Evolutionary conservation across 2,113 vertebrate species (phyloP).

Genomic region (Xenus cinereus): DNA sequence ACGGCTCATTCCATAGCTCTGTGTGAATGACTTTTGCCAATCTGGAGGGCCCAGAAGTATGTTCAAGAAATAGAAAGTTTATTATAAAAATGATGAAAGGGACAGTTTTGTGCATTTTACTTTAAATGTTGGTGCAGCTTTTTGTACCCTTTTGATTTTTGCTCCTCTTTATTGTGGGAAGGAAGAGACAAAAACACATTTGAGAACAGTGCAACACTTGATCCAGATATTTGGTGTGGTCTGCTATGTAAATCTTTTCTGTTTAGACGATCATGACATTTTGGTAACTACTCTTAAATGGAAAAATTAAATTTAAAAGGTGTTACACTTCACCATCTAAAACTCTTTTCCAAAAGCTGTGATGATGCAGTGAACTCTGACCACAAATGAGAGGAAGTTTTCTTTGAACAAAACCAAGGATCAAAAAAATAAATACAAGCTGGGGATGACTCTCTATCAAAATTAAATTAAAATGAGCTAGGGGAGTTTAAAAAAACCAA

Average conservation of each 20-base stretch:
- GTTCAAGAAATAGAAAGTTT: background rate
- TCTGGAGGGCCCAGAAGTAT: background rate
- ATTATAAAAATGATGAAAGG: background rate
- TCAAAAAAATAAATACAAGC: background rate
- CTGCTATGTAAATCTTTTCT: background rate
- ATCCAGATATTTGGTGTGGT: background rate
- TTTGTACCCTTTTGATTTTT: background rate
- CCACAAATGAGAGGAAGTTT: conserved; percentile 33
- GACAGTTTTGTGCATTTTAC: background rate
- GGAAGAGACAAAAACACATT: background rate
- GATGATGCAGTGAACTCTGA: background rate
- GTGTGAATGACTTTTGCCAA: conserved; percentile 28
- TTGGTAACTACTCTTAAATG: background rate
- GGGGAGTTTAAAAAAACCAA: conserved; percentile 12
- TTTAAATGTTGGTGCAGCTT: background rate
- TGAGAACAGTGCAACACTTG: background rate
- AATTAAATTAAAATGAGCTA: conserved; percentile 48
- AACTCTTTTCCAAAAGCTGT: background rate
- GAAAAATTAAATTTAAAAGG: background rate
- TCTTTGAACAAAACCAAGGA: background rate
- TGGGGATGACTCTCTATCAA: background rate
- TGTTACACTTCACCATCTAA: background rate
- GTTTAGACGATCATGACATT: background rate
- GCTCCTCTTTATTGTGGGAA: background rate
- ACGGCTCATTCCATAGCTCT: background rate